Evolutionary conservation across 2,888 invertebrate genomes (phyloP), one percentile per base, ranked within the genome.

Genomic region (Cantharis nigra): DNA sequence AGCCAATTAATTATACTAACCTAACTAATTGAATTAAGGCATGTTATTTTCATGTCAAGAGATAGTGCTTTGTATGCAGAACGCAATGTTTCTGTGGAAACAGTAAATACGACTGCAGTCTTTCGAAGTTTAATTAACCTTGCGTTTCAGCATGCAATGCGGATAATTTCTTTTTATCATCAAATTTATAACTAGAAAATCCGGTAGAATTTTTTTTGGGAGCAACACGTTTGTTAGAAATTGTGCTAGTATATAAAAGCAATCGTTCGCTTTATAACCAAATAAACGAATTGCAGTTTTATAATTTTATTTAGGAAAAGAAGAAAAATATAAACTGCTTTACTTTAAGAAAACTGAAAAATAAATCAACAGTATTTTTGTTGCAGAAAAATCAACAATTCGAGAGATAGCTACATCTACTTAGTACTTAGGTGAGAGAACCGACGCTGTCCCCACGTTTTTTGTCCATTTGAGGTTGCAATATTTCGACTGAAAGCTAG

Each of bases 91-190:
- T 72, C 28, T 18, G 65, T 67, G 65, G 26, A 67, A 23, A 67
- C 23, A 33, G 72, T 73, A 73, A 73, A 73, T 73, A 67, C 49
- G 49, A 67, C 72, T 73, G 69, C 72, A 73, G 72, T 73, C 72
- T 73, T 73, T 73, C 62, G 67, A 67, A 65, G 72, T 69, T 16
- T 69, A 73, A 73, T 73, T 73, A 73, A 73, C 67, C 28, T 74
- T 63, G 63, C 63, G 16, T 74, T 69, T 74, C 33, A 69, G 69
- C 70, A 74, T 74, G 74, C 74, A 74, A 74, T 74, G 69, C 74
- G 20, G 74, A 26, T 74, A 74, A 69, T 74, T 74, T 63, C 70
- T 69, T 69, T 73, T 30, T 20, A 33, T 67, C 65, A n/a, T 67
- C 65, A 67, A 23, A 26, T 67, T 67, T 67, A 23, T 49, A 49